Percentiles rank a stretch among this genome's conserved stretches.
These are phyloP conservation scores for Poeciliopsis turneri DNA, from an alignment of 2,797 vertebrate genomes.

Conservation along the genomic window DNA sequence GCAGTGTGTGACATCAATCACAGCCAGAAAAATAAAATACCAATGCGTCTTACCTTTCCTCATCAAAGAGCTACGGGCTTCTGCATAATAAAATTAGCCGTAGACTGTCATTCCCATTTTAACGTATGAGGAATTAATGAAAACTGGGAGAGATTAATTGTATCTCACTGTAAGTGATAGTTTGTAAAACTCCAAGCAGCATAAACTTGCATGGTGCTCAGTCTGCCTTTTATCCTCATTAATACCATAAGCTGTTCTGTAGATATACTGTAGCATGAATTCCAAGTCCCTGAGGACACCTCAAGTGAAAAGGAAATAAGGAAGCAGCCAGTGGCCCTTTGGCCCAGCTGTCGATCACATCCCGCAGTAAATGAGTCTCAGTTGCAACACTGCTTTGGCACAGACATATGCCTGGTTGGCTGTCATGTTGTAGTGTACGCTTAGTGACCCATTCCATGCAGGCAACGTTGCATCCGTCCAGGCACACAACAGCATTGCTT, in stretches of 20 bases:
- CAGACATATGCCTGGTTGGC: slow-evolving; percentile 61
- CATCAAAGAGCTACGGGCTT: slow-evolving; percentile 11
- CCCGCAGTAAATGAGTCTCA: slow-evolving; percentile 56
- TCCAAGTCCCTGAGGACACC: slow-evolving; percentile 70
- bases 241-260: slow-evolving; percentile 65
- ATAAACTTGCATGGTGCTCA: slow-evolving; percentile 32
- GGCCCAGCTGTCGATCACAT: slow-evolving; percentile 78
- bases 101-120: slow-evolving; percentile 18
- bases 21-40: slow-evolving; percentile 1
- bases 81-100: slow-evolving; percentile 8
- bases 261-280: slow-evolving; percentile 69
- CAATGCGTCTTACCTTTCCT: slow-evolving; percentile 1
- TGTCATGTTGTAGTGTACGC: slow-evolving; percentile 57
- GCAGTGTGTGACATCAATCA: slow-evolving; percentile 32
- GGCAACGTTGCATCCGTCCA: slow-evolving; percentile 49
- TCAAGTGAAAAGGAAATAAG: slow-evolving; percentile 68
- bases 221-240: slow-evolving; percentile 65
- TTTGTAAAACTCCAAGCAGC: slow-evolving; percentile 29
- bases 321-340: slow-evolving; percentile 68
- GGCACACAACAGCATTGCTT: slow-evolving; percentile 38
- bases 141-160: slow-evolving; percentile 25
- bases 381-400: slow-evolving; percentile 56
- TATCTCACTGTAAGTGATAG: slow-evolving; percentile 23
- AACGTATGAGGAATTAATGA: slow-evolving; percentile 10
- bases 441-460: slow-evolving; percentile 57